Evolutionary conservation across 2,888 invertebrate species (phyloP).

Genomic region (Spodoptera exigua): DNA sequence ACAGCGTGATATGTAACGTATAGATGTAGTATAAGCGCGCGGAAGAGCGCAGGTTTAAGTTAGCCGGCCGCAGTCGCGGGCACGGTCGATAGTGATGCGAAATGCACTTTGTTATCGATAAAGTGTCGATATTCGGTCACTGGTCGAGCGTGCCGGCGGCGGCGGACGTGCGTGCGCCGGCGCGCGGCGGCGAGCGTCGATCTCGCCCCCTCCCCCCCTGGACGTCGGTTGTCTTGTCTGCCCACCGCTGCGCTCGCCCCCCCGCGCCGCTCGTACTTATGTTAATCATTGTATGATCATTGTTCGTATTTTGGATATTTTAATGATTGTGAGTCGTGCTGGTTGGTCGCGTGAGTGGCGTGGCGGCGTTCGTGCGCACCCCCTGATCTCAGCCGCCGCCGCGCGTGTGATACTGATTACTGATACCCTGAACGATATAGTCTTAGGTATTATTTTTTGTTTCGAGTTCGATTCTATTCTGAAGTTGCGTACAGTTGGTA

Average conservation of each 20-base stretch:
- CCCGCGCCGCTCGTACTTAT: constrained; percentile 76
- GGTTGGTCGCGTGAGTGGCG: constrained; percentile 74
- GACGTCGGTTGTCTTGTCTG: constrained; percentile 58
- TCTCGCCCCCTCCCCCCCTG: constrained; percentile 62
- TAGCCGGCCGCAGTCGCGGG: constrained; percentile 49
- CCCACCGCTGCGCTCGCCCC: constrained; percentile 77
- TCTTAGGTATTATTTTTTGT: constrained; percentile 87
- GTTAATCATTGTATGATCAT: constrained; percentile 77
- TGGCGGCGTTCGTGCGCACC: constrained; percentile 78
- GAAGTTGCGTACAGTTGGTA: constrained; percentile 85
- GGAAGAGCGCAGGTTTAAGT: constrained; percentile 69
- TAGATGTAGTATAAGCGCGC: constrained; percentile 83
- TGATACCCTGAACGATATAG: constrained; percentile 84
- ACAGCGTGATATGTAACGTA: constrained; percentile 90
- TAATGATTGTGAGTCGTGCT: constrained; percentile 69
- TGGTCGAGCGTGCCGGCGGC: constrained; percentile 49
- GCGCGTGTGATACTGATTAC: constrained; percentile 85
- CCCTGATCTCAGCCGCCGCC: constrained; percentile 85
- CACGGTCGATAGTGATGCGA: constrained; percentile 62
- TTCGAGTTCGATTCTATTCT: constrained; percentile 88
- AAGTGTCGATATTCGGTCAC: constrained; percentile 63
- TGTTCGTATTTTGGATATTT: constrained; percentile 77
- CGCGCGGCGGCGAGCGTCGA: constrained; percentile 73
- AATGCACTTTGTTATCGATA: constrained; percentile 66
- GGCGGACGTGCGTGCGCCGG: constrained; percentile 58